phyloP scores from a whole-genome alignment of 2,797 vertebrate genomes.

The Pempheris klunzingeri region DNA sequence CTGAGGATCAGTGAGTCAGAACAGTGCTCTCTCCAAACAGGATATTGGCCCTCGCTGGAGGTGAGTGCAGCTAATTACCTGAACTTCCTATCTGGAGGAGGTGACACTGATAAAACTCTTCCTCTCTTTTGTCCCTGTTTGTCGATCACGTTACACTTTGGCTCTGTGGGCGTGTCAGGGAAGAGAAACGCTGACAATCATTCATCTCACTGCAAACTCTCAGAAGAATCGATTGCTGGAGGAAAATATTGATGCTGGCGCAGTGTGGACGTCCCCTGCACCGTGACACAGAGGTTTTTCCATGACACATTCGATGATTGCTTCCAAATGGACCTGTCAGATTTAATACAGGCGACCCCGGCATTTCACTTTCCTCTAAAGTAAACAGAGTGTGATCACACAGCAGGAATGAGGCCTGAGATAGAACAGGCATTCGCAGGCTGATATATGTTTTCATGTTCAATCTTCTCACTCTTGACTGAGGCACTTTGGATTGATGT shows the following conservation, averaged over 20 bases:
- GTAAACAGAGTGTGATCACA: conserved; percentile 83
- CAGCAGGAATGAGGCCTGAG: conserved; percentile 77
- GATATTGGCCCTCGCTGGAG: conserved; percentile 79
- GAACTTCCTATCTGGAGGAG: conserved; percentile 85
- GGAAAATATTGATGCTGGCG: conserved; percentile 88
- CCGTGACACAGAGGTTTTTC: conserved; percentile 86
- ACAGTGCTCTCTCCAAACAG: conserved; percentile 82
- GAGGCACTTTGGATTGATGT: conserved; percentile 67
- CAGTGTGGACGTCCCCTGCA: conserved; percentile 70
- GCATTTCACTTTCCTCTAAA: conserved; percentile 83
- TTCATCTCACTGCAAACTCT: conserved; percentile 23
- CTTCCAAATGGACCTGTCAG: conserved; percentile 88
- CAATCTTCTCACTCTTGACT: conserved; percentile 70
- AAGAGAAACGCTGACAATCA: conserved; percentile 24
- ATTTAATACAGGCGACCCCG: conserved; percentile 81
- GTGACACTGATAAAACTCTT: conserved; percentile 81
- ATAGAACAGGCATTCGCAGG: conserved; percentile 76
- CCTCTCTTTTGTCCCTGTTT: conserved; percentile 66
- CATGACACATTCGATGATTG: conserved; percentile 89
- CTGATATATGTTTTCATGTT: conserved; percentile 83
- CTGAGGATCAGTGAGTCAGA: conserved; percentile 84
- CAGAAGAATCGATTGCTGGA: conserved; percentile 55
- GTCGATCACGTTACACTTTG: conserved; percentile 40
- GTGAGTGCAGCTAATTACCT: conserved; percentile 81
- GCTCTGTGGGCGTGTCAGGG: conserved; percentile 35